Evolutionary conservation across 53 echinoderm and acorn worm species (phyloP).

Genomic region (Zoroaster sp.): DNA sequence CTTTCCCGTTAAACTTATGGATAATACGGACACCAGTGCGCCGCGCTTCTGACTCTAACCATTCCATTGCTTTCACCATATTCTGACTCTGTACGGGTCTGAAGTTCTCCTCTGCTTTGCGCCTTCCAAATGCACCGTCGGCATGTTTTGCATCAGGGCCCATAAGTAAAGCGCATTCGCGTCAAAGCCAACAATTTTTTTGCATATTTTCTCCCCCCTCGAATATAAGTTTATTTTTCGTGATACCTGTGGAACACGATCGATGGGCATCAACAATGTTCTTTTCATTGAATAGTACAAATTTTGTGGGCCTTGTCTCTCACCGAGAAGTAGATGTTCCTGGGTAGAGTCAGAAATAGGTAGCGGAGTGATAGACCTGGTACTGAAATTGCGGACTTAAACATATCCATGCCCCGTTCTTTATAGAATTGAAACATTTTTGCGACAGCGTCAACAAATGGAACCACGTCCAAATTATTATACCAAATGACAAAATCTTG

Average conservation of each 20-base stretch:
- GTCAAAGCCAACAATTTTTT: constrained; percentile 42
- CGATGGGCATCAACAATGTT: constrained; percentile 67
- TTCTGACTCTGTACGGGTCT: background rate
- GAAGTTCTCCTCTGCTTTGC: background rate
- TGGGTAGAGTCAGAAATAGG: constrained; percentile 41
- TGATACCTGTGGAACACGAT: constrained; percentile 65
- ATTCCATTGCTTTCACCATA: constrained; percentile 6
- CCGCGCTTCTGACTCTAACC: constrained; percentile 55
- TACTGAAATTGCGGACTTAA: constrained; percentile 71
- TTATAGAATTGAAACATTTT: constrained; percentile 66
- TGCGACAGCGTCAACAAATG: constrained; percentile 56
- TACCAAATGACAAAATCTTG: constrained; percentile 54
- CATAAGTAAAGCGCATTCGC: constrained; percentile 58
- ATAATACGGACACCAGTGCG: background rate
- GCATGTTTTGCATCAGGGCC: constrained; percentile 61
- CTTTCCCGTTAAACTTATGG: constrained; percentile 26
- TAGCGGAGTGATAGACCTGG: constrained; percentile 68
- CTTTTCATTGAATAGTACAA: constrained; percentile 13
- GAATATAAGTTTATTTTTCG: constrained; percentile 5
- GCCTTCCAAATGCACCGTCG: background rate
- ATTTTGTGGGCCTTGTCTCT: constrained; percentile 31
- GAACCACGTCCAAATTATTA: constrained; percentile 62
- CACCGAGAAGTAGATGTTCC: constrained; percentile 23
- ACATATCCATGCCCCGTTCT: constrained; percentile 45
- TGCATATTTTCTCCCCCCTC: background rate